Evolutionary conservation across 2,113 vertebrate species (phyloP).

Genomic region (Maccullochella peelii): DNA sequence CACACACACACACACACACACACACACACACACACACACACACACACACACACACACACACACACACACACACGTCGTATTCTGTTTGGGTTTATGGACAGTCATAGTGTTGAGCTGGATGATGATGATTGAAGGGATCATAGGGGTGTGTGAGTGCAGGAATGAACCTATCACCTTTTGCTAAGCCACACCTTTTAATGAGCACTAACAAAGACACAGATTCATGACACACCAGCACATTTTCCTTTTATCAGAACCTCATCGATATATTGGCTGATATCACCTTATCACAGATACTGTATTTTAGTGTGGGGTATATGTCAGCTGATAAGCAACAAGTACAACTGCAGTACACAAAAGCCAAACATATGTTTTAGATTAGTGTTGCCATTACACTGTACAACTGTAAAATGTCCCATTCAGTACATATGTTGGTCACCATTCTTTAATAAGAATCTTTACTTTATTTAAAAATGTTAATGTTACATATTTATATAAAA

Average conservation of each 20-base stretch:
- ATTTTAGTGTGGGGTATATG: background rate
- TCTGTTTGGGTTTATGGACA: background rate
- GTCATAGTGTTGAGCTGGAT: background rate
- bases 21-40: background rate
- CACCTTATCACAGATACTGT: background rate
- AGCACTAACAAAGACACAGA: background rate
- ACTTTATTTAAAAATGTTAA: background rate
- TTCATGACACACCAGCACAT: background rate
- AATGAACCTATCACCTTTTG: background rate
- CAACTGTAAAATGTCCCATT: background rate
- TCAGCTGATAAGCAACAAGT: background rate
- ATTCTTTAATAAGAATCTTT: background rate
- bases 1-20: background rate
- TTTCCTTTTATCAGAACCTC: background rate
- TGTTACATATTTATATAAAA: background rate
- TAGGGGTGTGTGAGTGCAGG: background rate
- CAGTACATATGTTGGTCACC: background rate
- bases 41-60: background rate
- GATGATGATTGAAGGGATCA: background rate
- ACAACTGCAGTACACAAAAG: background rate
- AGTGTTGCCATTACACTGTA: background rate
- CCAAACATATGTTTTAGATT: conserved; percentile 1
- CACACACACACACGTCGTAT: background rate
- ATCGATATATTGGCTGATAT: background rate
- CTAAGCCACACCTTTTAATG: background rate